phyloP scores from a whole-genome alignment of 2,888 invertebrate species.

The Linnaemya vulpina region DNA sequence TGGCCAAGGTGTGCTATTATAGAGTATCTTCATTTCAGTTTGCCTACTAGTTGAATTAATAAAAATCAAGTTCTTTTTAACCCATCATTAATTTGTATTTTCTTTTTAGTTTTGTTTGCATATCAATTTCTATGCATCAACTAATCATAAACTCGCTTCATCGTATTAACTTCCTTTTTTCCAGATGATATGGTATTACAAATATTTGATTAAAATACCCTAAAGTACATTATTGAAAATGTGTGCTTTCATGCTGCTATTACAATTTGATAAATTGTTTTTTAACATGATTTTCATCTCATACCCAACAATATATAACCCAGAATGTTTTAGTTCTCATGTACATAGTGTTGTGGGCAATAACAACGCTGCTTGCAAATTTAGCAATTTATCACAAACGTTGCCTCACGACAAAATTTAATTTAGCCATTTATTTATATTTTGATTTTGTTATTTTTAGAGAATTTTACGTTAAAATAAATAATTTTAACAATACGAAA shows the following conservation, averaged over 20 bases:
- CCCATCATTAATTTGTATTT: slow-evolving; percentile 13
- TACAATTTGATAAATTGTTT: neutral
- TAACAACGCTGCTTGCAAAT: no score
- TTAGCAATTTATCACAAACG: no score
- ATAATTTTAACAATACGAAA: no score
- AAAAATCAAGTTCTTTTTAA: neutral
- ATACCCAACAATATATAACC: neutral
- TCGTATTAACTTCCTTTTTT: neutral
- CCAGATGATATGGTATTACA: neutral
- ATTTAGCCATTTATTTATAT: no score
- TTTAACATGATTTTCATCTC: neutral
- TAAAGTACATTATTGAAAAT: neutral
- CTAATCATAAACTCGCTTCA: neutral
- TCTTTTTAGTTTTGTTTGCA: slow-evolving; percentile 24
- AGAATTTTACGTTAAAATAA: no score
- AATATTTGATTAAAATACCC: slow-evolving; percentile 3
- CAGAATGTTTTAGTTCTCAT: no score
- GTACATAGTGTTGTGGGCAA: no score
- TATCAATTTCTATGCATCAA: slow-evolving; percentile 23
- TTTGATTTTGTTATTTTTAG: no score
- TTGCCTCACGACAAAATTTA: no score
- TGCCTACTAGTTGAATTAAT: neutral
- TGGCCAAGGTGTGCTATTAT: neutral
- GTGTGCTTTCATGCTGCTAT: no score
- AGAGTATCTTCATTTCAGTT: neutral